Conservation (phyloP, 2,888 invertebrate species). For the Brassicogethes aeneus region DNA sequence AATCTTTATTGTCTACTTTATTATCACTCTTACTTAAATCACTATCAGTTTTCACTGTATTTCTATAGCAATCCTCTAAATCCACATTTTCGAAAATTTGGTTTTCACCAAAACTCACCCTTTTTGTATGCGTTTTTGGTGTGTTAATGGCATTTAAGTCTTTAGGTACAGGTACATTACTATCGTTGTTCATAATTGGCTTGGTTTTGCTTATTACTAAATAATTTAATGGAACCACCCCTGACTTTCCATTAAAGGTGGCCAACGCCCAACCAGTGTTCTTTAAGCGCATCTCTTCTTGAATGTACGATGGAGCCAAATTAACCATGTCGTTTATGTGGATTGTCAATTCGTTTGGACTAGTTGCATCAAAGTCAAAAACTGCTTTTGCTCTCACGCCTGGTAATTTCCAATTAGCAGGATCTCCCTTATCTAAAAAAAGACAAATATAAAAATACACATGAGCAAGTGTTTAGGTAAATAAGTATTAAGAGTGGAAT, state of each 20-base stretch:
- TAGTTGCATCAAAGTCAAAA: slow-evolving; percentile 65
- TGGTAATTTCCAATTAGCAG: slow-evolving; percentile 60
- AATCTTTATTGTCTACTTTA: too few species aligned
- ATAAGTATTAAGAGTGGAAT: background rate
- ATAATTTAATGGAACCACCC: slow-evolving; percentile 58
- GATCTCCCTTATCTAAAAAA: slow-evolving; percentile 44
- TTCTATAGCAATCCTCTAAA: slow-evolving; percentile 25
- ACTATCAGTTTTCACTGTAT: slow-evolving; percentile 2
- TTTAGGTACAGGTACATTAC: slow-evolving; percentile 15
- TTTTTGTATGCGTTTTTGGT: slow-evolving; percentile 29
- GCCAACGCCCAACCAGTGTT: slow-evolving; percentile 64
- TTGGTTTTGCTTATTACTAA: slow-evolving; percentile 30
- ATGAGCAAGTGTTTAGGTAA: background rate
- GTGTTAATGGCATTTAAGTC: slow-evolving; percentile 11
- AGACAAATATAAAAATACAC: slow-evolving; percentile 9
- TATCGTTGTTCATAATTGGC: slow-evolving; percentile 9
- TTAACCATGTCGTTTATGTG: slow-evolving; percentile 65
- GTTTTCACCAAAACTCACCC: slow-evolving; percentile 40
- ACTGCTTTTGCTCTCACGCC: slow-evolving; percentile 56
- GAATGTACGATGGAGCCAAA: slow-evolving; percentile 77
- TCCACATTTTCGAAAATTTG: slow-evolving; percentile 35
- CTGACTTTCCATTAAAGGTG: slow-evolving; percentile 48
- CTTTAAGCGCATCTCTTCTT: slow-evolving; percentile 53
- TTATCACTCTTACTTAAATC: background rate
- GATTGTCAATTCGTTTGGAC: slow-evolving; percentile 69